A percentile compares a stretch with the other conserved stretches of the same genome.
Evolutionary conservation across 2,797 vertebrate species (phyloP).

Genomic region (Denticeps clupeoides): DNA sequence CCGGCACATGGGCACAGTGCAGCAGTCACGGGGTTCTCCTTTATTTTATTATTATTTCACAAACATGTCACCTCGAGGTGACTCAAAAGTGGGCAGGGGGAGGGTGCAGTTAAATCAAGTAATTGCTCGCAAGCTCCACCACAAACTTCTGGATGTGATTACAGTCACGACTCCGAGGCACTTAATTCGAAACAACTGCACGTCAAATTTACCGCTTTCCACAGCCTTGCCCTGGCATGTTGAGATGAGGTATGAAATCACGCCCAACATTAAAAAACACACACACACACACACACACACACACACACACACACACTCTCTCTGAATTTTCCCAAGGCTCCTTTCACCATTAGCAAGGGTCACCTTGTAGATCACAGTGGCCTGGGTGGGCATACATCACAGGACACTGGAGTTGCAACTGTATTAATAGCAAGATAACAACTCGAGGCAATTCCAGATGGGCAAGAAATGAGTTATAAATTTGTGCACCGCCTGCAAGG

Average conservation of each 20-base stretch:
- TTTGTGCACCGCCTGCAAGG: slow-evolving; percentile 39
- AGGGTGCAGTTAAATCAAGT: background rate
- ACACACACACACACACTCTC: too few species aligned
- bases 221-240: background rate
- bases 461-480: slow-evolving; percentile 42
- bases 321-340: too few species aligned
- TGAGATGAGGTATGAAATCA: too few species aligned
- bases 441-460: slow-evolving; percentile 47
- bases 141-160: background rate
- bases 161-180: background rate
- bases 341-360: background rate
- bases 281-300: too few species aligned
- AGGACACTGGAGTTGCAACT: slow-evolving; percentile 6
- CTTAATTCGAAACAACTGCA: background rate
- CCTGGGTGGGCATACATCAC: slow-evolving; percentile 3
- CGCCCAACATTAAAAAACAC: too few species aligned
- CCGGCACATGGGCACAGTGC: background rate
- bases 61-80: background rate
- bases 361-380: slow-evolving; percentile 2
- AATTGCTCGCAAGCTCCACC: background rate
- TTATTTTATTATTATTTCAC: background rate
- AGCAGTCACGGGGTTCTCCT: background rate
- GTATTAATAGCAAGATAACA: slow-evolving; percentile 14
- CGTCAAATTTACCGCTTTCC: too few species aligned
- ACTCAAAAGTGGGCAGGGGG: background rate